These are phyloP conservation scores for Rhinogobio ventralis DNA, from an alignment of 2,797 vertebrate genomes.

Conservation along the genomic window DNA sequence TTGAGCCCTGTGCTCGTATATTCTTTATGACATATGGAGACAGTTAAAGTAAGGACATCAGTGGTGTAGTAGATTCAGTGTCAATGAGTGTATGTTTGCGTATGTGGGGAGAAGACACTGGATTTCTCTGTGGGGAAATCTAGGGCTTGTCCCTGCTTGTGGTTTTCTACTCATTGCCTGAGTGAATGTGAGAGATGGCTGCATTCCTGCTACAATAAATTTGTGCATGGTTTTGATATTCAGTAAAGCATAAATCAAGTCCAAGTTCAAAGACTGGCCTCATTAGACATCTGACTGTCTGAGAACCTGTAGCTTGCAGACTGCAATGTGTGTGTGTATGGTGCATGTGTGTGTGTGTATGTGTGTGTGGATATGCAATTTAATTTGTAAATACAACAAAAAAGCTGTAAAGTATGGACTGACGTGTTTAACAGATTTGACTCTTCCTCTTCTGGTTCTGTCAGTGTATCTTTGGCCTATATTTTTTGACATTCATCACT, in stretches of 20 bases:
- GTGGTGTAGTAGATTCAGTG: neutral
- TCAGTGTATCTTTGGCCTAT: neutral
- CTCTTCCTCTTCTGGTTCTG: constrained; percentile 18
- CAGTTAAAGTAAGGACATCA: neutral
- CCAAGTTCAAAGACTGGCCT: constrained; percentile 38
- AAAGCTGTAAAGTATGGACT: constrained; percentile 17
- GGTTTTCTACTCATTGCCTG: constrained; percentile 34
- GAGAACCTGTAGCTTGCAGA: constrained; percentile 32
- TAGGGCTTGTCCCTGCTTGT: constrained; percentile 58
- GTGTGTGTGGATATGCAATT: neutral
- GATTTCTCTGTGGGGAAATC: constrained; percentile 49
- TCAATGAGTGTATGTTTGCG: constrained; percentile 14
- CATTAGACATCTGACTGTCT: constrained; percentile 24
- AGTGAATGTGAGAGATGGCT: constrained; percentile 60
- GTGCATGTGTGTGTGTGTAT: neutral
- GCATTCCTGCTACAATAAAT: constrained; percentile 54
- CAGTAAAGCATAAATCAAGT: constrained; percentile 55
- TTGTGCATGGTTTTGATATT: constrained; percentile 34
- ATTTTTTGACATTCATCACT: constrained; percentile 25
- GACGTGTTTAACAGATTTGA: constrained; percentile 43
- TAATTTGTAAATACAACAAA: neutral
- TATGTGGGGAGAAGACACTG: neutral
- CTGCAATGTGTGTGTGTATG: neutral
- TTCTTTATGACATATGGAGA: neutral
- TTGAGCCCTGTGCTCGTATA: neutral